Evolutionary conservation across 1,140 invertebrate genomes (phyloP).

Genomic region (Tenebrio molitor): DNA sequence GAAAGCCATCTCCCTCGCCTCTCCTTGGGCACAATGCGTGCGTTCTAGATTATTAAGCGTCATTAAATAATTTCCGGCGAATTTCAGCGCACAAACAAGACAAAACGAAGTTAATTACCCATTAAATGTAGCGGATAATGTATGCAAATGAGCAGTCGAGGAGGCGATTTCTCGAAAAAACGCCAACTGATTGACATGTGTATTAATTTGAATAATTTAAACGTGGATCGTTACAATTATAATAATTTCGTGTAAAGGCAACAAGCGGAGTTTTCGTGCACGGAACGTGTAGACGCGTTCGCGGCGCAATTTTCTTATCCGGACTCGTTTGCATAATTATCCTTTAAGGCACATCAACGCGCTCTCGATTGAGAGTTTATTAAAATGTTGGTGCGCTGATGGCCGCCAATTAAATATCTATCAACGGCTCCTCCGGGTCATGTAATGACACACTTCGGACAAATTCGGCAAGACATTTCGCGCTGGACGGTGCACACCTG

Average conservation of each 20-base stretch:
- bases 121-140: slow-evolving; percentile 37
- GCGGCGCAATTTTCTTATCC: slow-evolving; percentile 37
- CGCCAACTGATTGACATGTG: slow-evolving; percentile 33
- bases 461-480: background rate
- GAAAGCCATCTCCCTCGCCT: background rate
- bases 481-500: background rate
- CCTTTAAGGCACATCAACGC: slow-evolving; percentile 43
- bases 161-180: slow-evolving; percentile 32
- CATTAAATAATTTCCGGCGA: slow-evolving; percentile 47
- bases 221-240: slow-evolving; percentile 38
- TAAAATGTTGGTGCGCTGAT: slow-evolving; percentile 17
- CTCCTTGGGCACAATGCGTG: slow-evolving; percentile 30
- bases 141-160: slow-evolving; percentile 32
- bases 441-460: slow-evolving; percentile 5
- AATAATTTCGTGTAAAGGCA: slow-evolving; percentile 33
- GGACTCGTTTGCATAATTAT: slow-evolving; percentile 40
- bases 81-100: slow-evolving; percentile 35
- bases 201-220: slow-evolving; percentile 40
- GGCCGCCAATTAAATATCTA: slow-evolving; percentile 14
- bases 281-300: slow-evolving; percentile 22
- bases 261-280: slow-evolving; percentile 28
- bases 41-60: slow-evolving; percentile 44
- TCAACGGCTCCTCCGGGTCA: slow-evolving; percentile 11
- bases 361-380: slow-evolving; percentile 34
- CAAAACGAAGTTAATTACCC: slow-evolving; percentile 39